Evolutionary conservation across 2,888 invertebrate genomes (phyloP), one percentile per base, ranked within the genome.

Genomic region (Antheraea yamamai): DNA sequence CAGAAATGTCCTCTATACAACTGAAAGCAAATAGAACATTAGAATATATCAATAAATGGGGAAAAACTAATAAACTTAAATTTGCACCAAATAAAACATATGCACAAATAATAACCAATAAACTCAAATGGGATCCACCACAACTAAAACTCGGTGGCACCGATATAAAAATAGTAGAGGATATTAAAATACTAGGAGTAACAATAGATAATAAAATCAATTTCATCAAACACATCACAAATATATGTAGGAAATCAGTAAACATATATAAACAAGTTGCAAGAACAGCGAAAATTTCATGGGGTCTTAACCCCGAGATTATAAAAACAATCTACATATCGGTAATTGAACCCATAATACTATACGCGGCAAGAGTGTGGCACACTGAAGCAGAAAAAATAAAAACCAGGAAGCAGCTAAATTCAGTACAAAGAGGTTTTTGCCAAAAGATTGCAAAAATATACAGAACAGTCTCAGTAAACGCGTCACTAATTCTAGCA

Each of bases 391-490:
- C 23, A 7, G 23, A n/a, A 6, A 64, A 64, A 23, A 8, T 16
- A 16, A 52, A 52, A 4, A 16, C 18, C 14, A 16, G 4, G 1
- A 52, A 52, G 16, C 14, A 26, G 26, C 26, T 26, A 3, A 64
- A 26, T 4, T 68, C 61, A 55, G 66, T 35, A 6, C 76, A 76
- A 52, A 10, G 76, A 2, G 35, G 51, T 1, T 78, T 74, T 18
- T 72, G 73, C 0, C 75, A 75, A 26, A 76, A 71, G 23, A 75
- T 75, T 0, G 16, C 23, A 0, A 77, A 61, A 58, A 51, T 73
- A 0, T 76, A 78, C 72, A 58, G 73, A 20, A 78, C 76, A 0
- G 73, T 70, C 0, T 75, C 76, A 0, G n/a, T 74, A 2, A 47
- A 47, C 12, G 72, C 76, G 0, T 74, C 75, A 2, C 4, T 76